Evolutionary conservation across 2,888 invertebrate genomes (phyloP).

Genomic region (Lasioglossum morio): DNA sequence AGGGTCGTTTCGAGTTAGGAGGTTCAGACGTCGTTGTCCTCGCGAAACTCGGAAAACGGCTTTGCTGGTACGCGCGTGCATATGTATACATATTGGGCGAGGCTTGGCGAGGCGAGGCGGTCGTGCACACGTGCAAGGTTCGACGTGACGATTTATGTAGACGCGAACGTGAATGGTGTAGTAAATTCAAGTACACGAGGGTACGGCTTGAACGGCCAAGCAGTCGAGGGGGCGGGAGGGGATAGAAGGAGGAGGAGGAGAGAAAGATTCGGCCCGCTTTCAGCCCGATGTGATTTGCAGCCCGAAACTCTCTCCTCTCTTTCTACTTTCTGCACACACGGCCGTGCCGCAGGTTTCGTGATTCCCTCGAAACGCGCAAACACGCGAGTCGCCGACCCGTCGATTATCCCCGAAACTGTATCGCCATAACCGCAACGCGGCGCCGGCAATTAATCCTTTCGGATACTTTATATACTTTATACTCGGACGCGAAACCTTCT

Average conservation of each 20-base stretch:
- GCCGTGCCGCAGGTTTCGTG: background rate
- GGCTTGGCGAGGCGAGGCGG: constrained; percentile 16
- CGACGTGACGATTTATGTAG: constrained; percentile 75
- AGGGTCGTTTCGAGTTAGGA: background rate
- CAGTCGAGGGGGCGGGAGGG: background rate
- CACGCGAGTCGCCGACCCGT: background rate
- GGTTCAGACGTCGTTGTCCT: background rate
- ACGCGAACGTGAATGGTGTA: constrained; percentile 77
- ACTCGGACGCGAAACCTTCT: background rate
- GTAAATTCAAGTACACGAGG: constrained; percentile 75
- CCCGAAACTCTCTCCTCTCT: background rate
- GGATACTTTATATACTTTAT: background rate
- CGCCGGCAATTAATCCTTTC: constrained; percentile 42
- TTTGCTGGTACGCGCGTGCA: background rate
- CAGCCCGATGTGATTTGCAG: constrained; percentile 19
- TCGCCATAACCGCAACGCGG: constrained; percentile 35
- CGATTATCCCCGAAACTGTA: constrained; percentile 45
- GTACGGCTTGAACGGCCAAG: constrained; percentile 70
- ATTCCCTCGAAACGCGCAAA: background rate
- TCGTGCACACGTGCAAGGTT: constrained; percentile 49
- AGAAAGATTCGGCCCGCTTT: constrained; percentile 55
- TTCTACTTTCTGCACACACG: background rate
- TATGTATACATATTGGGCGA: constrained; percentile 28
- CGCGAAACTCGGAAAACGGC: constrained; percentile 1
- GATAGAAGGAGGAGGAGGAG: constrained; percentile 27